Conservation (phyloP, 2,888 invertebrate species). For the Dicyrtomina minuta region DNA sequence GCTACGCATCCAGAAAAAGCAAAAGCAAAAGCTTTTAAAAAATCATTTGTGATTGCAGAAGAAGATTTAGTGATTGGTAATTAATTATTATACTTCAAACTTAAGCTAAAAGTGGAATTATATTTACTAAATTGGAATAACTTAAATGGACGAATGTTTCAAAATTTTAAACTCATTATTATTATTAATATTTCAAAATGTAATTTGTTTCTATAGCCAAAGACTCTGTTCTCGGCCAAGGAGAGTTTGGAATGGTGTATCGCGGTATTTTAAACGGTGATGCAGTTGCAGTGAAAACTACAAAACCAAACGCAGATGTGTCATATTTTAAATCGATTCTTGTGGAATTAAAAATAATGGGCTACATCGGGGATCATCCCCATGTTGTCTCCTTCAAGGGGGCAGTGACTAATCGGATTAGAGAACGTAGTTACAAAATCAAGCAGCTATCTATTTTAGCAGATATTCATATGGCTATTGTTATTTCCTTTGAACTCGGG, state of each 20-base stretch:
- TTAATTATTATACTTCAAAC: no score
- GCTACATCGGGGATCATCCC: background rate
- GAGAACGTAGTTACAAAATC: background rate
- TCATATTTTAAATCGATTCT: background rate
- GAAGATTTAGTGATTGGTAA: background rate
- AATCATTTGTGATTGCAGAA: background rate
- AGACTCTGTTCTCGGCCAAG: background rate
- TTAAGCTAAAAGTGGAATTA: no score
- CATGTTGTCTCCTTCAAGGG: background rate
- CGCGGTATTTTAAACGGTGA: background rate
- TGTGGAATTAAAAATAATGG: constrained; percentile 1
- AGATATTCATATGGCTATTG: background rate
- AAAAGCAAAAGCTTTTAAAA: background rate
- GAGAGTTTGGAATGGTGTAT: constrained; percentile 1
- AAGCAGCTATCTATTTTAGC: background rate
- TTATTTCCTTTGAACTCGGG: no score
- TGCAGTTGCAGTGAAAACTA: constrained; percentile 1
- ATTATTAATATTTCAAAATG: background rate
- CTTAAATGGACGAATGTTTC: background rate
- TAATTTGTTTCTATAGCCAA: background rate
- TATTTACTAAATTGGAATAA: no score
- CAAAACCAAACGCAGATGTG: background rate
- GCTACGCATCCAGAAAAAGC: background rate
- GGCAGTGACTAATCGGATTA: background rate
- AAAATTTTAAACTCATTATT: no score